These are phyloP conservation scores for Meganola albula DNA, from an alignment of 2,888 invertebrate genomes.

Conservation along the genomic window DNA sequence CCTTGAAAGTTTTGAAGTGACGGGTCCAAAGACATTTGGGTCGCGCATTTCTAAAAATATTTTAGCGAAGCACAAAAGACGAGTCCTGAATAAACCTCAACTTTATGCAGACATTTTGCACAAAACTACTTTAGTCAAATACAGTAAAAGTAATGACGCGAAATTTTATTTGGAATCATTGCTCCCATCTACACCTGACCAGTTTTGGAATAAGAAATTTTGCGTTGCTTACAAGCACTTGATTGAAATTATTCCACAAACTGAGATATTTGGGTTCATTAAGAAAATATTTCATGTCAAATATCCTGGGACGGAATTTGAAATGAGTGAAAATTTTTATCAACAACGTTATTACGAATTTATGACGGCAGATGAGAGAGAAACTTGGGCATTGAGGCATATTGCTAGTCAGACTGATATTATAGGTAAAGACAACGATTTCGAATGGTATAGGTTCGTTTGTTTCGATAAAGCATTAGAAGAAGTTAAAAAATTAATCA, in stretches of 20 bases:
- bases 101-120: conserved; percentile 38
- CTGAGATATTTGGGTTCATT: conserved; percentile 35
- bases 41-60: conserved; percentile 37
- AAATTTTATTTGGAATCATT: conserved; percentile 33
- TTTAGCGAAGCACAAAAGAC: conserved; percentile 41
- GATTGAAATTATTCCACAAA: conserved; percentile 35
- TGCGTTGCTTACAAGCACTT: conserved; percentile 31
- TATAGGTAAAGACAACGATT: conserved; percentile 36
- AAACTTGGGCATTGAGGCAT: conserved; percentile 46
- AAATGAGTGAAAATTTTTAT: conserved; percentile 37
- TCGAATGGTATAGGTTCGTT: conserved; percentile 45
- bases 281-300: conserved; percentile 37
- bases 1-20: conserved; percentile 32
- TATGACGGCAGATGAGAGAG: conserved; percentile 38
- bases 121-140: conserved; percentile 27
- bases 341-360: conserved; percentile 28
- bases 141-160: conserved; percentile 36
- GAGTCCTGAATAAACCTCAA: conserved; percentile 35
- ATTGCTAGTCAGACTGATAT: conserved; percentile 36
- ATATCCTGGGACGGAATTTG: conserved; percentile 40
- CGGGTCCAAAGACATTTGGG: not conserved
- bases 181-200: conserved; percentile 26
- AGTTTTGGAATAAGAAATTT: conserved; percentile 40
- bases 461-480: conserved; percentile 40
- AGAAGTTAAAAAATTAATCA: conserved; percentile 37